Evolutionary conservation across 2,797 vertebrate species (phyloP).

Genomic region (Gallinago solitaria): DNA sequence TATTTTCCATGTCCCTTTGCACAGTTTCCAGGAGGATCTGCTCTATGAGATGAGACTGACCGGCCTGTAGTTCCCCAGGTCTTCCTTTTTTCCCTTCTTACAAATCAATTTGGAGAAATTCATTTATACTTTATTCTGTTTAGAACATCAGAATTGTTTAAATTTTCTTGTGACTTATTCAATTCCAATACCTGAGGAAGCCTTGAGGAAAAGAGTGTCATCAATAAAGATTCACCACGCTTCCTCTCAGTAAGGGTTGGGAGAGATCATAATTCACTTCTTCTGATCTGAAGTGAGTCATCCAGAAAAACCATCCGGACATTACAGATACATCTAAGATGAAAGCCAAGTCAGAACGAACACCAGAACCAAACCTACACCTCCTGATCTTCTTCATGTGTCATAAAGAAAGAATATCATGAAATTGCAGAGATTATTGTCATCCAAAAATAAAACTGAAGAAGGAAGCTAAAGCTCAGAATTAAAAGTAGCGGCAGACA

Average conservation of each 20-base stretch:
- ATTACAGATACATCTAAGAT: neutral
- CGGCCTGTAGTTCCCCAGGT: neutral
- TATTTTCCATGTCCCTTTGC: neutral
- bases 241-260: neutral
- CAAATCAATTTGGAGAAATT: neutral
- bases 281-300: constrained; percentile 54
- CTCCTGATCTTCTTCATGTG: constrained; percentile 18
- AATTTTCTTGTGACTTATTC: neutral
- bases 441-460: neutral
- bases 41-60: neutral
- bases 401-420: neutral
- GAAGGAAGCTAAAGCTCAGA: rapidly evolving
- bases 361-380: neutral
- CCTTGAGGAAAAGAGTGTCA: neutral
- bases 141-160: neutral
- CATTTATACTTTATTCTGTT: neutral
- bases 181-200: neutral
- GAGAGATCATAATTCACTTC: neutral
- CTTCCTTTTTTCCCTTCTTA: neutral
- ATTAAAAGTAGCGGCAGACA: neutral
- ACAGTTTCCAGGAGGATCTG: neutral
- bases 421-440: neutral
- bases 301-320: neutral
- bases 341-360: neutral
- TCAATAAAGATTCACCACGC: neutral